phyloP scores from a whole-genome alignment of 1,140 invertebrate genomes.

The Drosophila guanche region DNA sequence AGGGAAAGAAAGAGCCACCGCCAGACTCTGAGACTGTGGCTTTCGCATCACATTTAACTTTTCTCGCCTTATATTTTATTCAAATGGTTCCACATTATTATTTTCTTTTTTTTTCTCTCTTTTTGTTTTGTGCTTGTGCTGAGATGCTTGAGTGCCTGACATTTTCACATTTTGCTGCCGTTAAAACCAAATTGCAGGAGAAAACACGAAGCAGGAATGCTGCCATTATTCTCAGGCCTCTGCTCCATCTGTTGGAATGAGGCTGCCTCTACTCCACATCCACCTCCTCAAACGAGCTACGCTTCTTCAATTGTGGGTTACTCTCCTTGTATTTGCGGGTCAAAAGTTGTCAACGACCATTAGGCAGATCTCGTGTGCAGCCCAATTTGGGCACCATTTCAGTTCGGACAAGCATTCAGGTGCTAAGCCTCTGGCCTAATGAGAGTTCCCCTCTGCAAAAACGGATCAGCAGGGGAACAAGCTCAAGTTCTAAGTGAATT shows the following conservation, averaged over 20 bases:
- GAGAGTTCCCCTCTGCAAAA: conserved; percentile 10
- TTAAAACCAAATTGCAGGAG: conserved; percentile 64
- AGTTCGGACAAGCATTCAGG: conserved; percentile 43
- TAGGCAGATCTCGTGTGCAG: conserved; percentile 48
- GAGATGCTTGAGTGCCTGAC: conserved; percentile 67
- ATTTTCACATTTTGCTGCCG: conserved; percentile 75
- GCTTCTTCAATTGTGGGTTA: conserved; percentile 36
- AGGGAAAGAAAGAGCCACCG: conserved; percentile 6
- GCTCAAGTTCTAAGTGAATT: conserved; percentile 69
- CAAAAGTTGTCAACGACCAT: conserved; percentile 62
- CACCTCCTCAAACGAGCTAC: conserved; percentile 3
- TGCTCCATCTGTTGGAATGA: neutral
- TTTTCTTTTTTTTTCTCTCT: conserved; percentile 27
- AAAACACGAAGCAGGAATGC: conserved; percentile 31
- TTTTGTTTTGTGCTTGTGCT: conserved; percentile 45
- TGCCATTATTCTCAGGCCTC: conserved; percentile 34
- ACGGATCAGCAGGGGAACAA: conserved; percentile 2
- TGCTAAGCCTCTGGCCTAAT: conserved; percentile 51
- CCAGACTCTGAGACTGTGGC: conserved; percentile 46
- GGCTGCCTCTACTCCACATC: too few relatives aligned
- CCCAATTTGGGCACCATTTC: conserved; percentile 59
- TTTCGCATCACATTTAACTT: conserved; percentile 78
- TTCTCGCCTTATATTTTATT: conserved; percentile 80
- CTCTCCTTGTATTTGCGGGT: conserved; percentile 26
- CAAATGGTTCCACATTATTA: conserved; percentile 63